Percentiles rank a stretch among this genome's conserved stretches.
Conservation (phyloP, 2,797 vertebrate genomes). For the Sciurus vulgaris region DNA sequence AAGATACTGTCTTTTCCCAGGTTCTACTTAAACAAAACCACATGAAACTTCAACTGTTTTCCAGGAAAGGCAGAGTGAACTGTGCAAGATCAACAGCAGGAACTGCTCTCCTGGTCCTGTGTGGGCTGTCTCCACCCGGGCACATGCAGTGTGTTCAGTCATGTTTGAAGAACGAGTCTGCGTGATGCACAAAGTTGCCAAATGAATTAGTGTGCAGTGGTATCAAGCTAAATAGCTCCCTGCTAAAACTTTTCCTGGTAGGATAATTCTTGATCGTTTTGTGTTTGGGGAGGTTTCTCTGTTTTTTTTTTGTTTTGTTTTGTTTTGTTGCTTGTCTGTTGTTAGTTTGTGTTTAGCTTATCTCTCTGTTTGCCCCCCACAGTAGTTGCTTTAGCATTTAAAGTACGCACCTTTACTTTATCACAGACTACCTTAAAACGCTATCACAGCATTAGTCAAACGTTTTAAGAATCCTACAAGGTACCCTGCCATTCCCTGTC, state of each 20-base stretch:
- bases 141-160: fast-evolving
- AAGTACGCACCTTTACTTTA: neutral
- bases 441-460: no score
- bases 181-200: neutral
- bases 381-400: neutral
- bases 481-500: neutral
- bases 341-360: neutral
- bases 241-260: neutral
- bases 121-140: fast-evolving
- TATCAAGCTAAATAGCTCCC: neutral
- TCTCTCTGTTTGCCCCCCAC: neutral
- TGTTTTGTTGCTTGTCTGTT: neutral
- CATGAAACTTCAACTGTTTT: neutral
- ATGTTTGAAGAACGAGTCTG: neutral
- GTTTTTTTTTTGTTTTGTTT: neutral
- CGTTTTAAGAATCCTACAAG: neutral
- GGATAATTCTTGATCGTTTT: neutral
- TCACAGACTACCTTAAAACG: conserved; percentile 16
- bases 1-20: neutral
- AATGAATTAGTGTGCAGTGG: neutral
- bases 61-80: neutral
- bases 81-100: neutral
- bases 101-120: neutral
- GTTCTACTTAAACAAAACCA: neutral
- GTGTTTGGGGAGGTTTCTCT: neutral